Evolutionary conservation across 2,797 vertebrate genomes (phyloP).

Genomic region (Gephyroberyx darwinii): DNA sequence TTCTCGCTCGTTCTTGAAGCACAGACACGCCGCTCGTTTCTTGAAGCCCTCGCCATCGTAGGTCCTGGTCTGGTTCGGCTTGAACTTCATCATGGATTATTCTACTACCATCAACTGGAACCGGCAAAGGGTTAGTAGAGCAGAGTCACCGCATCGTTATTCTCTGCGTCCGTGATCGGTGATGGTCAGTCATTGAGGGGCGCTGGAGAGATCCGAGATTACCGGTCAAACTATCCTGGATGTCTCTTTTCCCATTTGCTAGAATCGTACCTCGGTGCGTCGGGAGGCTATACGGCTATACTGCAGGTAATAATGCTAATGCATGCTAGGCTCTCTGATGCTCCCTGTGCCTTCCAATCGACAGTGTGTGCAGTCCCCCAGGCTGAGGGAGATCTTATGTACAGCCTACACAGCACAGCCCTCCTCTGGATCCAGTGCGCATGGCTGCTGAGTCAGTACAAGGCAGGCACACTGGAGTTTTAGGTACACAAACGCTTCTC

Average conservation of each 20-base stretch:
- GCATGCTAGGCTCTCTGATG: conserved; percentile 5
- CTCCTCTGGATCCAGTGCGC: conserved; percentile 69
- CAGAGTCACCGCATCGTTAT: conserved; percentile 66
- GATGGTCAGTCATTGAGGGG: conserved; percentile 25
- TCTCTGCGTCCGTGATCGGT: conserved; percentile 50
- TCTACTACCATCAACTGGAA: conserved; percentile 20
- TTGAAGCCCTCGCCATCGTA: conserved; percentile 95
- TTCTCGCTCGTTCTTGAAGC: conserved; percentile 93
- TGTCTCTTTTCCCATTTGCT: conserved; percentile 25
- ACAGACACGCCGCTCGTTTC: conserved; percentile 93
- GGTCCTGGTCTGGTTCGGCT: conserved; percentile 96
- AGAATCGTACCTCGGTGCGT: background rate
- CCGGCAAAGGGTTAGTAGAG: conserved; percentile 52
- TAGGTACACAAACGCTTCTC: conserved; percentile 50
- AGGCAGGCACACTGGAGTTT: conserved; percentile 48
- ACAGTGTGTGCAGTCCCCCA: conserved; percentile 32
- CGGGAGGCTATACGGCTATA: background rate
- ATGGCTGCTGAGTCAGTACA: conserved; percentile 74
- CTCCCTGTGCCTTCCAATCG: conserved; percentile 23
- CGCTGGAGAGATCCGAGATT: conserved; percentile 16
- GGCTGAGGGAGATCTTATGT: conserved; percentile 56
- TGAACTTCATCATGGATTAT: conserved; percentile 90
- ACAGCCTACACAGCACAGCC: conserved; percentile 61
- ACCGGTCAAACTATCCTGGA: conserved; percentile 7
- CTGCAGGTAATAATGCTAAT: background rate